phyloP scores from a whole-genome alignment of 2,888 invertebrate genomes.

The Brachynemurus nebulosus region DNA sequence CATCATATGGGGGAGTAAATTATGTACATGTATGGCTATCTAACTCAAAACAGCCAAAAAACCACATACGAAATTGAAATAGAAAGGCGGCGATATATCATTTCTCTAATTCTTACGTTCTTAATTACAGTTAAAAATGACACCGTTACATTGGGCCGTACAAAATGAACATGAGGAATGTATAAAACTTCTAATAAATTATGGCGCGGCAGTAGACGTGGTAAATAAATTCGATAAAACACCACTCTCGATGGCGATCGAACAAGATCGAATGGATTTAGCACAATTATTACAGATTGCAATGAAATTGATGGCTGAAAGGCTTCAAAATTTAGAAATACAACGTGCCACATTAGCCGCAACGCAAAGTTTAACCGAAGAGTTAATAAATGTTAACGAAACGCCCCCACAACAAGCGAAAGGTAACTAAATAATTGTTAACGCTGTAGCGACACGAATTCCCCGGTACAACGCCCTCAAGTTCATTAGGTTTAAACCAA shows the following conservation, averaged over 20 bases:
- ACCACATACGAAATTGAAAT: too few relatives aligned
- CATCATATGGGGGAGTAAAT: too few relatives aligned
- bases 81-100: too few relatives aligned
- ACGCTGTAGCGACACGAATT: too few relatives aligned
- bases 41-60: too few relatives aligned
- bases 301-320: slow-evolving; percentile 29
- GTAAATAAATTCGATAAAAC: slow-evolving; percentile 63
- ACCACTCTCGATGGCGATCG: slow-evolving; percentile 49
- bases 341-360: slow-evolving; percentile 8
- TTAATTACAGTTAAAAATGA: slow-evolving; percentile 66
- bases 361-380: slow-evolving; percentile 4
- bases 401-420: neutral
- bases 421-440: too few relatives aligned
- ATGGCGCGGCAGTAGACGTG: slow-evolving; percentile 55
- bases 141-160: slow-evolving; percentile 89
- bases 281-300: slow-evolving; percentile 39
- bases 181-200: slow-evolving; percentile 52
- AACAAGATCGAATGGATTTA: slow-evolving; percentile 48
- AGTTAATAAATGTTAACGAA: slow-evolving; percentile 3
- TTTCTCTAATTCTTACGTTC: too few relatives aligned
- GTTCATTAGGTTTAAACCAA: too few relatives aligned
- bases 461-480: too few relatives aligned
- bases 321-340: slow-evolving; percentile 17
- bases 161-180: slow-evolving; percentile 61
- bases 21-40: too few relatives aligned